Evolutionary conservation across 2,888 invertebrate genomes (phyloP), one percentile per base, ranked within the genome.

Genomic region (Ctenicera cuprea): DNA sequence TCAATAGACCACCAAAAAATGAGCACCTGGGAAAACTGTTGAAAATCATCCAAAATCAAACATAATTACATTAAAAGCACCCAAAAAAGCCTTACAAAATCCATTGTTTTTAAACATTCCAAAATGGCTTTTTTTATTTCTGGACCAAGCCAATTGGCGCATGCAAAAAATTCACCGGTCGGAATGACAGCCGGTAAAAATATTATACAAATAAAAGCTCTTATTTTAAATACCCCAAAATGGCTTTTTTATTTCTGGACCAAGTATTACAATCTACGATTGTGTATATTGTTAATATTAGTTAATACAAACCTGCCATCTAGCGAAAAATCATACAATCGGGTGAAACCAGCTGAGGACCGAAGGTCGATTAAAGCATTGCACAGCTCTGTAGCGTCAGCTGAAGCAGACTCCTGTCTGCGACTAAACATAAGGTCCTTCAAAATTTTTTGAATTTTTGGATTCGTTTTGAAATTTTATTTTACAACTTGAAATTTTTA

Each of bases 1-100:
- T 50, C 50, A 5, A 20, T 50, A 50, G 50, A 50, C 50, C 50
- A 50, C 50, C 50, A 20, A 9, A 50, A 50, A 50, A 5, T 4
- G 50, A 5, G 26, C 26, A 26, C 26, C 2, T 26, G 26, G 5
- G 26, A 26, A 26, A 26, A 26, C 26, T 5, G 26, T n/a, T n/a
- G 16, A 54, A 11, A 57, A 57, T 30, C 30, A 18, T 37, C 16
- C 16, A 57, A 20, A 48, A 52, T 52, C 26, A 52, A 37, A 20
- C 57, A 57, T 33, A 57, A 57, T 30, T 57, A 30, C 57, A 7
- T 57, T 37, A 57, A 57, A 37, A 57, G 37, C 33, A 37, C n/a
- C 30, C 57, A 14, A 57, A 57, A 57, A 57, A 52, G 14, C 57
- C 20, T 57, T 33, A 30, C 57, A 57, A 3, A 7, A 57, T 57